Evolutionary conservation across 2,888 invertebrate species (phyloP).

Genomic region (Bellardia bayeri): DNA sequence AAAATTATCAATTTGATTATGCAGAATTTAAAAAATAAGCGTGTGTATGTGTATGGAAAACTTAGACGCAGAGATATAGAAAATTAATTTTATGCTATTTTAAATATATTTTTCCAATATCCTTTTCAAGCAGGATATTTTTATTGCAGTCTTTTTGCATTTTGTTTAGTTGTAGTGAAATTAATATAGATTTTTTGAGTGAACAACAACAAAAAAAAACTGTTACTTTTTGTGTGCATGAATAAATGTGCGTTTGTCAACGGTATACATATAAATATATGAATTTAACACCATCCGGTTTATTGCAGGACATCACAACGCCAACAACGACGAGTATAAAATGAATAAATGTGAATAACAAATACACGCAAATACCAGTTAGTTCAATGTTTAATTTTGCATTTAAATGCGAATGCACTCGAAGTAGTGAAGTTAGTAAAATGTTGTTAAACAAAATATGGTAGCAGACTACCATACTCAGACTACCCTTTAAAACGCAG

Average conservation of each 20-base stretch:
- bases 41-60: not conserved
- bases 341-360: conserved; percentile 62
- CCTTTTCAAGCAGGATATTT: conserved; percentile 57
- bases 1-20: conserved; percentile 24
- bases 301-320: conserved; percentile 43
- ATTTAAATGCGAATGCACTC: not conserved
- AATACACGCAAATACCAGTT: conserved; percentile 12
- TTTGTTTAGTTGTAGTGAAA: conserved; percentile 33
- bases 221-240: conserved; percentile 42
- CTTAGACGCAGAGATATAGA: conserved; percentile 11
- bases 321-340: not conserved
- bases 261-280: not conserved
- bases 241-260: conserved; percentile 6
- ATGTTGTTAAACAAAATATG: too few relatives aligned
- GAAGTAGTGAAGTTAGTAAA: not conserved
- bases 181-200: conserved; percentile 53
- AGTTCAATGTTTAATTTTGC: conserved; percentile 23
- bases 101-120: conserved; percentile 44
- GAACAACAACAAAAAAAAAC: conserved; percentile 9
- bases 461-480: too few relatives aligned
- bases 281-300: conserved; percentile 53
- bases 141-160: conserved; percentile 19
- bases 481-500: too few relatives aligned
- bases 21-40: not conserved
- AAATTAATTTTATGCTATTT: conserved; percentile 19